Percentiles rank a stretch among this genome's conserved stretches.
phyloP scores from a whole-genome alignment of 2,888 invertebrate species.

The Ernsta delagoae region DNA sequence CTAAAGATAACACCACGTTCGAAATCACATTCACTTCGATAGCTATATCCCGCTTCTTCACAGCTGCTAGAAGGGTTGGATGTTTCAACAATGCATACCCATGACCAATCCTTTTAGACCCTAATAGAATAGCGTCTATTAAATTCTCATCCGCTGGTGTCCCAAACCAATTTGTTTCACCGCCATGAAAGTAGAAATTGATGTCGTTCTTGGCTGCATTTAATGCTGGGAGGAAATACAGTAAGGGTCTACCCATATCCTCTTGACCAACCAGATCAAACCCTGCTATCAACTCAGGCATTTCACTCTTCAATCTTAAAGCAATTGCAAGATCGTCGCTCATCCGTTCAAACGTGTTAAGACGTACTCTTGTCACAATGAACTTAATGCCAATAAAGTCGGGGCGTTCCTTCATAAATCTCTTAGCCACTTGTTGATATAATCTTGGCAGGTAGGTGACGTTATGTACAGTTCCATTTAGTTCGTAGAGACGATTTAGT shows the following conservation, averaged over 20 bases:
- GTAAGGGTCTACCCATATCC: conserved; percentile 87
- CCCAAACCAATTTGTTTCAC: conserved; percentile 91
- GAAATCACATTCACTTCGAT: conserved; percentile 93
- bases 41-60: conserved; percentile 86
- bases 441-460: conserved; percentile 81
- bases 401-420: conserved; percentile 85
- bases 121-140: conserved; percentile 90
- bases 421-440: conserved; percentile 81
- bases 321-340: conserved; percentile 65
- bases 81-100: conserved; percentile 91
- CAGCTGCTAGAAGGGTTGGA: conserved; percentile 85
- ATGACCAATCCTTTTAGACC: conserved; percentile 91
- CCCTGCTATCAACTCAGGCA: conserved; percentile 89
- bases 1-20: conserved; percentile 89
- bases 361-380: conserved; percentile 80
- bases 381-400: conserved; percentile 88
- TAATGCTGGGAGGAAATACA: conserved; percentile 84
- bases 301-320: conserved; percentile 66
- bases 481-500: conserved; percentile 85
- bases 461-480: conserved; percentile 84
- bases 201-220: conserved; percentile 78
- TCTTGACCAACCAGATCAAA: conserved; percentile 94
- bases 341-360: conserved; percentile 61
- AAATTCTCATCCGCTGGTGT: conserved; percentile 88
- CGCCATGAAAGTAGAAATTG: conserved; percentile 91